Percentiles rank a stretch among this genome's conserved stretches.
Conservation (phyloP, 2,888 invertebrate species). For the Melipona beecheii region DNA sequence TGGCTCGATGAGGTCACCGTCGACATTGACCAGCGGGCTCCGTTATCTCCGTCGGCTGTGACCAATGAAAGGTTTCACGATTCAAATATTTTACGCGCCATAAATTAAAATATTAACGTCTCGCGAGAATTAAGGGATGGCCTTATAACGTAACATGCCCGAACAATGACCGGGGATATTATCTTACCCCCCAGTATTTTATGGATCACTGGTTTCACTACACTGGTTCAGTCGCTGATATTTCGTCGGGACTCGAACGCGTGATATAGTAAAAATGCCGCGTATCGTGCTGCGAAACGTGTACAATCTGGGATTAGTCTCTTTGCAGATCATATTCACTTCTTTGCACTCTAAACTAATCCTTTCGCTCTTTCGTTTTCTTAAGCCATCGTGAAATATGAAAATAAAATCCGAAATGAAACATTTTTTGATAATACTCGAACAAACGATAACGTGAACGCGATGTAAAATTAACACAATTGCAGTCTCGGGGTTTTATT, state of each 20-base stretch:
- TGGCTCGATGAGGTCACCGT: conserved; percentile 52
- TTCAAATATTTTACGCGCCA: background rate
- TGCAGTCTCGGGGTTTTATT: too few species aligned
- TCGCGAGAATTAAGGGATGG: background rate
- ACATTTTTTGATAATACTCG: too few species aligned
- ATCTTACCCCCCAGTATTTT: conserved; percentile 15
- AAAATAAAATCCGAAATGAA: too few species aligned
- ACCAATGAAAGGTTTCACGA: conserved; percentile 13
- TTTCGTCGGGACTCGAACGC: conserved; percentile 1
- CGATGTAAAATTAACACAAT: too few species aligned
- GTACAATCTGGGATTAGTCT: too few species aligned
- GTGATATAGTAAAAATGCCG: background rate
- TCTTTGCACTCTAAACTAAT: too few species aligned
- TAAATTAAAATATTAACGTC: background rate
- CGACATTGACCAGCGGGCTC: conserved; percentile 51
- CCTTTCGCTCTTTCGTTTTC: too few species aligned
- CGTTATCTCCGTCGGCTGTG: conserved; percentile 24
- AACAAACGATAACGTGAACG: too few species aligned
- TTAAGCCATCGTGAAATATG: too few species aligned
- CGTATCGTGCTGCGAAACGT: too few species aligned
- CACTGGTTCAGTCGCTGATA: conserved; percentile 42
- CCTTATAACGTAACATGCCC: background rate
- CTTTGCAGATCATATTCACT: too few species aligned
- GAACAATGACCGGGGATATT: conserved; percentile 17
- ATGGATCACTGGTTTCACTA: conserved; percentile 47